Conservation (phyloP, 1,140 invertebrate species). For the Leptonema lineaticorne region DNA sequence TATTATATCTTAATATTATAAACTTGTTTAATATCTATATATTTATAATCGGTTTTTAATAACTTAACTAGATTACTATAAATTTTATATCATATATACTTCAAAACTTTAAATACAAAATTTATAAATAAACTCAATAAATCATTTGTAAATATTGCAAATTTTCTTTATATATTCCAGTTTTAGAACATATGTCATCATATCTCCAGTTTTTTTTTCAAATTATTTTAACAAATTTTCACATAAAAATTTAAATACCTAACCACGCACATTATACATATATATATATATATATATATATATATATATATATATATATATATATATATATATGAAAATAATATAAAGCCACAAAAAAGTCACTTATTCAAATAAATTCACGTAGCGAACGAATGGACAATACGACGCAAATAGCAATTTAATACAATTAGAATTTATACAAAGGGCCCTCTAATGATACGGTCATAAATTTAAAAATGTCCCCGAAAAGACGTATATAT, state of each 20-base stretch:
- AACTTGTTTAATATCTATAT: no score
- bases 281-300: not conserved
- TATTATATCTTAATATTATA: no score
- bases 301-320: not conserved
- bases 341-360: not conserved
- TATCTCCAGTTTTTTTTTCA: no score
- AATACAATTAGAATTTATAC: not conserved
- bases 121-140: not conserved
- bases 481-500: not conserved
- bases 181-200: no score
- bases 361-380: no score
- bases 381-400: not conserved
- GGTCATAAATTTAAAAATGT: slow-evolving; percentile 1
- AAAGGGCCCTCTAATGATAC: slow-evolving; percentile 5
- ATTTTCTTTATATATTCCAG: no score
- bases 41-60: no score
- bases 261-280: not conserved
- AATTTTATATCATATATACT: no score
- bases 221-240: no score
- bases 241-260: no score
- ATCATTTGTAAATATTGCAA: not conserved
- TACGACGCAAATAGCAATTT: not conserved
- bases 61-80: no score
- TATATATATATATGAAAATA: not conserved
- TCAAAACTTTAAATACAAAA: not conserved